A percentile compares a stretch with the other conserved stretches of the same genome.
phyloP scores from a whole-genome alignment of 2,888 invertebrate genomes.

The Drosophila paranaensis region DNA sequence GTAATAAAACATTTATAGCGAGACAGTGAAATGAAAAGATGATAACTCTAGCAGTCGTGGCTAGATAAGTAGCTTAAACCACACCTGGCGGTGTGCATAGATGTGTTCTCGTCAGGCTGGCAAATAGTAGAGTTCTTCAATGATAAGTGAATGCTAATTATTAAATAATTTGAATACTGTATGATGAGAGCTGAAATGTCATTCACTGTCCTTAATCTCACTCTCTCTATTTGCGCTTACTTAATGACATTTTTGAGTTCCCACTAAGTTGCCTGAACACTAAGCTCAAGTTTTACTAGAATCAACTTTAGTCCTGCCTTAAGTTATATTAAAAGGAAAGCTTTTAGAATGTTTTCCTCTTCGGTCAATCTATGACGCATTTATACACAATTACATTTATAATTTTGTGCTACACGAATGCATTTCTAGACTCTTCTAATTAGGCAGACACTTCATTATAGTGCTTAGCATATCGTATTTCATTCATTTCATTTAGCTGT shows the following conservation, averaged over 20 bases:
- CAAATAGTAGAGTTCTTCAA: too few relatives aligned
- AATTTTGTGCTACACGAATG: neutral
- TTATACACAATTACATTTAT: neutral
- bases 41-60: too few relatives aligned
- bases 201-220: too few relatives aligned
- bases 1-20: neutral
- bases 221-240: too few relatives aligned
- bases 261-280: too few relatives aligned
- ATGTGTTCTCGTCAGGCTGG: neutral
- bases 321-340: too few relatives aligned
- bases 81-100: neutral
- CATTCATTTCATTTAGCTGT: neutral
- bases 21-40: neutral
- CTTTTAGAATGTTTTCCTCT: too few relatives aligned
- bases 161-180: too few relatives aligned
- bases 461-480: neutral
- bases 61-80: neutral
- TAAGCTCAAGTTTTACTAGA: too few relatives aligned
- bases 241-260: too few relatives aligned
- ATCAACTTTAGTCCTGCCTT: neutral
- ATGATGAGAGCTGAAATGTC: too few relatives aligned
- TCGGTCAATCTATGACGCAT: neutral
- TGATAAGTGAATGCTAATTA: too few relatives aligned
- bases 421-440: neutral
- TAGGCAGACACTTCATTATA: neutral